Base-by-base conservation (phyloP, 2,888 invertebrate genomes). In the Patella pellucida region DNA sequence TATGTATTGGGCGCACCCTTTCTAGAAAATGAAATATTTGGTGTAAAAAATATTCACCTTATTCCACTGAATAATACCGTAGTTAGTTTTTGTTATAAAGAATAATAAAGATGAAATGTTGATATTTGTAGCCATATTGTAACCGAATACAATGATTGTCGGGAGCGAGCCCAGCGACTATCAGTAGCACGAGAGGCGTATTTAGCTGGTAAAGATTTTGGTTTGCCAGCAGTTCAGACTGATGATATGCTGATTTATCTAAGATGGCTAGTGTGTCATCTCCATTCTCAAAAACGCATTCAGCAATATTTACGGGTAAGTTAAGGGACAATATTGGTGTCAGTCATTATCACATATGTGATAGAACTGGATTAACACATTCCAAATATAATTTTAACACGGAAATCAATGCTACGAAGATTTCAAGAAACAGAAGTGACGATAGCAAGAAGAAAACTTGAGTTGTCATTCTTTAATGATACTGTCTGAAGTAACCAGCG, bases 191-290 rank as follows among this genome's bases (percentile, higher is more conserved):
- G 87, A 54, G 90, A 90, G 74, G 77, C 87, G 3, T 79, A 82
- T 68, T 76, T 89, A 69, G 81, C 83, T 52, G 84, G 84, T 19
- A 85, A 80, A 9, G 86, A 89, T 67, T 74, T 79, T 12, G 86
- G 82, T 11, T 73, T 87, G 11, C 80, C 83, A 19, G 80, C 81
- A 2, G 75, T 91, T 1, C 85, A 87, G 73, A 76, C 85, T 69
- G 90, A 91, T 31, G 91, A 91, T 72, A 76, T 90, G n/a, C 79
- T 88, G 52, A 90, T 91, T 62, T 91, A 90, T 75, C 83, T 91
- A n/a, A 83, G 90, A 12, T 90, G 88, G 89, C 83, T 91, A 4
- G 87, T 90, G 68, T 87, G 85, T 74, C 89, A 91, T 75, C 81
- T 89, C 68, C 88, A 90, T 72, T 87, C 89, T 1, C 80, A 86